Evolutionary conservation across 2,888 invertebrate species (phyloP), one percentile per base, ranked within the genome.

Genomic region (Aphidoletes aphidimyza): DNA sequence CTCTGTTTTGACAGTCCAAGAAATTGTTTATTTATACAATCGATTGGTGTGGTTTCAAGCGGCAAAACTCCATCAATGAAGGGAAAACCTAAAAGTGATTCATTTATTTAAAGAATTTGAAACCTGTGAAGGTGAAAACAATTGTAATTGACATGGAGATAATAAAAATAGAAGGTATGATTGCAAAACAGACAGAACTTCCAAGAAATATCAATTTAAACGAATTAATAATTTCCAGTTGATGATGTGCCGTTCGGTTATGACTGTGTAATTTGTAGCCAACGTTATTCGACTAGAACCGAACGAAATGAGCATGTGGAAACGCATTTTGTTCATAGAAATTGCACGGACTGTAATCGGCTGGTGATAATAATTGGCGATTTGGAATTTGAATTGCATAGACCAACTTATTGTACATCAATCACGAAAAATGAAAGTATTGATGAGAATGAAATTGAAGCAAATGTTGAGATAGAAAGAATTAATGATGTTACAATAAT

Each of bases 271-370:
- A 69, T 69, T 69, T 81, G 81, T 39, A 37, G 39, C 8, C 9
- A 37, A 11, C 39, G 81, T 9, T 81, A 37, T 81, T n/a, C 81
- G 9, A 19, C 37, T 8, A 37, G 81, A 37, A 2, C n/a, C 5
- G 81, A 81, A 11, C 81, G 81, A n/a, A 81, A 81, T 39, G 81
- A 37, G 1, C 81, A 81, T 81, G n/a, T 81, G 36, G 81, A 81
- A 81, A 22, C 39, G 22, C 81, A 81, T 39, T 81, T 81, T 8
- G n/a, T 37, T 34, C 81, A 39, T 8, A 36, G 22, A 81, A 36
- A 81, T 37, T 81, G 81, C 81, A 37, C 34, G 1, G 39, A 36
- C 22, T 81, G 81, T 81, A 11, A 81, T 22, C 37, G 37, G n/a
- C n/a, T 39, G 5, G 81, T 81, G n/a, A 81, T 81, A n/a, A 19